A percentile compares a stretch with the other conserved stretches of the same genome.
Conservation (phyloP, 2,888 invertebrate genomes). For the Andricus quercusramuli region DNA sequence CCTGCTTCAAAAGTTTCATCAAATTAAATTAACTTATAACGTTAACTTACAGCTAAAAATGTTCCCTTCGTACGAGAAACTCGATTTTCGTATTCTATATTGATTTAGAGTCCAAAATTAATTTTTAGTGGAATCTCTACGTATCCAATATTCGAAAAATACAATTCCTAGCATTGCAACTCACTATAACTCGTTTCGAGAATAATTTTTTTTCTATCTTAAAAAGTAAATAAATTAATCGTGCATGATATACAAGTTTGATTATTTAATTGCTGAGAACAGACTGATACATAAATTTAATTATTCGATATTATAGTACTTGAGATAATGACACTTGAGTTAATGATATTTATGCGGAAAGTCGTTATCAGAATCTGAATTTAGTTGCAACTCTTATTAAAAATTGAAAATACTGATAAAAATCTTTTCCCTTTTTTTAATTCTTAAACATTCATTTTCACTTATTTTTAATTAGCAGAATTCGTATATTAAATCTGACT, state of each 20-base stretch:
- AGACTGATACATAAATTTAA: background rate
- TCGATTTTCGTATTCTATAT: background rate
- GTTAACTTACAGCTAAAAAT: too few relatives aligned
- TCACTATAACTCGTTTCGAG: background rate
- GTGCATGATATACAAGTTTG: too few relatives aligned
- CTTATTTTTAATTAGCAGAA: background rate
- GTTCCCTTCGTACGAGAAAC: background rate
- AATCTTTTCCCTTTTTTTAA: background rate
- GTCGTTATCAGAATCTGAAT: background rate
- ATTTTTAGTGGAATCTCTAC: background rate
- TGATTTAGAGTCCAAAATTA: background rate
- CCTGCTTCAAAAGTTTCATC: background rate
- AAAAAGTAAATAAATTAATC: background rate
- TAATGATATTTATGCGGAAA: background rate
- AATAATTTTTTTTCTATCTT: background rate
- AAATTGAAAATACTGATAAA: background rate
- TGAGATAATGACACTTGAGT: background rate
- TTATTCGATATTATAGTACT: background rate
- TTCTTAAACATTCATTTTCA: background rate
- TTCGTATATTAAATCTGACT: background rate
- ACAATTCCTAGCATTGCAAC: slow-evolving; percentile 51
- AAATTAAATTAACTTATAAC: background rate
- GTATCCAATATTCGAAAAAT: background rate
- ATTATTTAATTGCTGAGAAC: too few relatives aligned
- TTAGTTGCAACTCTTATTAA: background rate